Percentiles rank a stretch among this genome's conserved stretches.
Conservation (phyloP, 2,113 vertebrate species). For the Syrmaticus mikado region DNA sequence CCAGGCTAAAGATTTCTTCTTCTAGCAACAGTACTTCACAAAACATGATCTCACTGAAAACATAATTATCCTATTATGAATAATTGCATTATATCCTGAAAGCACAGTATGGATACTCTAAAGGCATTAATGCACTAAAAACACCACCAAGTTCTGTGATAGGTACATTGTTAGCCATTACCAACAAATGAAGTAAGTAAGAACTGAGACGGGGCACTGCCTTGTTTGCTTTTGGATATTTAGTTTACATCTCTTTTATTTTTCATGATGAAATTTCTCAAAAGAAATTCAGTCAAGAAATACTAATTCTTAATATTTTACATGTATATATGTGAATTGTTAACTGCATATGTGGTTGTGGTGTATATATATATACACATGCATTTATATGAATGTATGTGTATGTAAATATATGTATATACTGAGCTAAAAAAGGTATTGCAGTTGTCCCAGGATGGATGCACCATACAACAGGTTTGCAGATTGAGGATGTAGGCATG, state of each 20-base stretch:
- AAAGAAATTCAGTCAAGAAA: neutral
- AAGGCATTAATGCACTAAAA: neutral
- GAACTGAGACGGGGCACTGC: neutral
- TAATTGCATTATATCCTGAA: neutral
- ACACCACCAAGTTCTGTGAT: neutral
- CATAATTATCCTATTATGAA: neutral
- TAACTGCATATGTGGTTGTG: neutral
- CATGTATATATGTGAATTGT: neutral
- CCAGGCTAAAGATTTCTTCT: neutral
- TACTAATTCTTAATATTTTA: neutral
- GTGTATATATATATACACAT: accelerated
- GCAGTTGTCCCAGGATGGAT: neutral
- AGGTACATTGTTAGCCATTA: neutral
- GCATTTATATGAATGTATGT: neutral
- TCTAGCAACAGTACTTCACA: neutral
- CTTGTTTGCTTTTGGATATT: neutral
- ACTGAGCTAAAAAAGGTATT: neutral
- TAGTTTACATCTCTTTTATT: neutral
- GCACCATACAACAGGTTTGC: neutral
- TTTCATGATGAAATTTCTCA: neutral
- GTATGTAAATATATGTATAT: neutral
- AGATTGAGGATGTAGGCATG: neutral
- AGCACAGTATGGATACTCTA: neutral
- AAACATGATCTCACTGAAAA: neutral
- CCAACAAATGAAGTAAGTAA: neutral